Conservation (phyloP, 2,888 invertebrate species). For the Imbricaverruca yamaguchii region DNA sequence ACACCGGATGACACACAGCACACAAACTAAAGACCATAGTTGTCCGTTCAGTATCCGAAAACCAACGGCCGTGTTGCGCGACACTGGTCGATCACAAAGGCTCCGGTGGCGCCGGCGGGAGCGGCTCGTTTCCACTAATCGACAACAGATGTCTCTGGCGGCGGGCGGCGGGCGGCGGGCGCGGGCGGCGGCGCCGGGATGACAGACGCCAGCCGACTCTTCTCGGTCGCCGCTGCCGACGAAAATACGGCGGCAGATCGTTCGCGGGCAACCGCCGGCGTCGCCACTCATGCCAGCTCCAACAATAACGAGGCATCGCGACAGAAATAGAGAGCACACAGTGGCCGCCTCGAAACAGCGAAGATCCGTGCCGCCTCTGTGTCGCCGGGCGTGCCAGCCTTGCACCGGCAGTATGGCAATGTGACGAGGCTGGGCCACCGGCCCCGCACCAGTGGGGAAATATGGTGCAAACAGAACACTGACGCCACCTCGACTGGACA, state of each 20-base stretch:
- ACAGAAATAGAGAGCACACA: background rate
- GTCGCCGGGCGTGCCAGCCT: too few species aligned
- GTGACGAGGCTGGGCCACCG: too few species aligned
- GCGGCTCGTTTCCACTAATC: background rate
- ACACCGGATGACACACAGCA: too few species aligned
- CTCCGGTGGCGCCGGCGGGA: background rate
- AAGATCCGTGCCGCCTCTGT: background rate
- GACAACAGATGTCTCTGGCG: background rate
- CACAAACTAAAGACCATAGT: too few species aligned
- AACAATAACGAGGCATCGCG: background rate
- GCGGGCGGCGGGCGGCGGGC: too few species aligned
- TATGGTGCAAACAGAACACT: too few species aligned
- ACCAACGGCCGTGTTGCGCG: too few species aligned
- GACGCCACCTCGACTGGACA: too few species aligned
- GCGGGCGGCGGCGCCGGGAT: background rate
- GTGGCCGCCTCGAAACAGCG: background rate
- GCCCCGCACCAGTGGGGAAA: too few species aligned
- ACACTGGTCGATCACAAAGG: too few species aligned
- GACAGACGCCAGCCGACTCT: background rate
- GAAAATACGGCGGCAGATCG: background rate
- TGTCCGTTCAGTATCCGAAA: too few species aligned
- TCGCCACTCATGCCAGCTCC: background rate
- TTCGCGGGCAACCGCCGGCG: background rate
- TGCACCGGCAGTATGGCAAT: too few species aligned
- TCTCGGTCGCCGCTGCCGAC: background rate